Conservation (phyloP, 1,140 invertebrate genomes). For the Ostrea denselamellosa region DNA sequence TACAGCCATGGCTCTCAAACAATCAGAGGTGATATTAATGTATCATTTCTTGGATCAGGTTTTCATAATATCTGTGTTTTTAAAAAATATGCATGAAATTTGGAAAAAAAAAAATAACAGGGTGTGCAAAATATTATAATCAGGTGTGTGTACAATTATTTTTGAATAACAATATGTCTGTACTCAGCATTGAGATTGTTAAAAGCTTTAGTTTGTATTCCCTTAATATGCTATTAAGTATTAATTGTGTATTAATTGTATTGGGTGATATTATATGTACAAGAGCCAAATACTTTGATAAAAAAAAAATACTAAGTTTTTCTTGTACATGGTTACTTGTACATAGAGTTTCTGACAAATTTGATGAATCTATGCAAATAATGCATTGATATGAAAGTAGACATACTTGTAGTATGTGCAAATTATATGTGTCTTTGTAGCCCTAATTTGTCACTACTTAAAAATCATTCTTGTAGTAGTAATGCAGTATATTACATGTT, state of each 20-base stretch:
- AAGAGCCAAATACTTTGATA: constrained; percentile 26
- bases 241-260: constrained; percentile 34
- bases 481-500: constrained; percentile 25
- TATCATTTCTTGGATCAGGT: constrained; percentile 35
- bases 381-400: constrained; percentile 22
- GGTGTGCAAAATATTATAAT: constrained; percentile 30
- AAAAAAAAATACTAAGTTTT: background rate
- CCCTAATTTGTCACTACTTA: constrained; percentile 19
- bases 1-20: constrained; percentile 10
- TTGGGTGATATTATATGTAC: constrained; percentile 24
- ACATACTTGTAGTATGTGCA: background rate
- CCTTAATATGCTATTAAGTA: constrained; percentile 27
- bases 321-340: background rate
- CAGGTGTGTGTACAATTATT: constrained; percentile 26
- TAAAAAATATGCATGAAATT: constrained; percentile 27
- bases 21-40: constrained; percentile 25
- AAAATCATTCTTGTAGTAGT: constrained; percentile 19
- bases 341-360: background rate
- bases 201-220: constrained; percentile 33
- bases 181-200: constrained; percentile 38
- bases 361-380: constrained; percentile 18
- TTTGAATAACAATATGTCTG: background rate
- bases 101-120: constrained; percentile 26
- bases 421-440: constrained; percentile 28
- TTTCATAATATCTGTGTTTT: constrained; percentile 21